A percentile compares a stretch with the other conserved stretches of the same genome.
phyloP scores from a whole-genome alignment of 1,140 invertebrate species.

The Lasioglossum baleicum region DNA sequence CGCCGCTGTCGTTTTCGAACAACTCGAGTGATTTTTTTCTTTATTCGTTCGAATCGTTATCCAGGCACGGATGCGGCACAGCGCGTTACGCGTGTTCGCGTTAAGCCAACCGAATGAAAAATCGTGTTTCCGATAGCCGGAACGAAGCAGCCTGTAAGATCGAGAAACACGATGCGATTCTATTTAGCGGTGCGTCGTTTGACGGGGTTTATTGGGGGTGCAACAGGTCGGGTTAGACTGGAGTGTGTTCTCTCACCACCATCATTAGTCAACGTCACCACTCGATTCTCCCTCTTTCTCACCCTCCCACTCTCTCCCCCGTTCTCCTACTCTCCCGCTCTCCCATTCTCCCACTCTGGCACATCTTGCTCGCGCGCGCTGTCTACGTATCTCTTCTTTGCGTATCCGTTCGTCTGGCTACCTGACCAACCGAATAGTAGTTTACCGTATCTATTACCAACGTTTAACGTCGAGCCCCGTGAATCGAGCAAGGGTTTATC shows the following conservation, averaged over 20 bases:
- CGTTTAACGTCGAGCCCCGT: slow-evolving; percentile 58
- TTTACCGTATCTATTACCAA: slow-evolving; percentile 65
- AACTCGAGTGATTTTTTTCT: too few species aligned
- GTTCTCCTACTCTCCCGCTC: slow-evolving; percentile 28
- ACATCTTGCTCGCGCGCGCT: slow-evolving; percentile 38
- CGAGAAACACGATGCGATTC: slow-evolving; percentile 78
- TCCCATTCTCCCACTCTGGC: background rate
- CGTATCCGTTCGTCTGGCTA: slow-evolving; percentile 21
- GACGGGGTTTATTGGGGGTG: slow-evolving; percentile 79
- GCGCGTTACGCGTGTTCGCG: too few species aligned
- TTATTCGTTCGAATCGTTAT: too few species aligned
- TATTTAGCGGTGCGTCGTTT: slow-evolving; percentile 79
- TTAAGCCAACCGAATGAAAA: slow-evolving; percentile 25
- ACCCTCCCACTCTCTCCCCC: slow-evolving; percentile 51
- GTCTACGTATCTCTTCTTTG: slow-evolving; percentile 39
- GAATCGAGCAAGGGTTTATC: background rate
- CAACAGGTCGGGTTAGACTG: slow-evolving; percentile 79
- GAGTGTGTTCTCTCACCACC: slow-evolving; percentile 80
- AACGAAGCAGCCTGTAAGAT: slow-evolving; percentile 73
- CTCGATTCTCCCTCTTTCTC: slow-evolving; percentile 60
- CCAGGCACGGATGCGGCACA: too few species aligned
- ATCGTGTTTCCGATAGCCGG: slow-evolving; percentile 56
- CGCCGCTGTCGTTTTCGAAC: background rate
- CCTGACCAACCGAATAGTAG: slow-evolving; percentile 18
- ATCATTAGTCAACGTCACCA: slow-evolving; percentile 81